Conservation (phyloP, 2,888 invertebrate genomes). For the Caenorhabditis sinica region DNA sequence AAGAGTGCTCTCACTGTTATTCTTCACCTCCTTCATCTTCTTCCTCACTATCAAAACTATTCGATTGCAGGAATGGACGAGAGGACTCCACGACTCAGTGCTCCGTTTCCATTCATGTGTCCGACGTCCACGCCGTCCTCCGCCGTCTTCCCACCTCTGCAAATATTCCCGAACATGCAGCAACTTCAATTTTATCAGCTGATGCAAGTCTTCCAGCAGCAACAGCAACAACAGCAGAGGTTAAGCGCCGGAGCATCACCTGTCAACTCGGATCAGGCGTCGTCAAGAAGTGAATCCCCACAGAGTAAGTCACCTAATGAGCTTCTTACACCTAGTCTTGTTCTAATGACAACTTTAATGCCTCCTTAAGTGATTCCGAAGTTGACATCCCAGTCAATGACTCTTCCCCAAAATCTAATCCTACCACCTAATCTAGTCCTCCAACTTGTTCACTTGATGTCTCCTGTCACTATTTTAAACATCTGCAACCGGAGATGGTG, state of each 20-base stretch:
- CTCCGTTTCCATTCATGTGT: conserved; percentile 60
- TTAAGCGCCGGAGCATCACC: conserved; percentile 57
- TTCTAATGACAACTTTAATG: neutral
- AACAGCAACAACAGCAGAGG: conserved; percentile 50
- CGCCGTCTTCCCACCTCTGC: conserved; percentile 67
- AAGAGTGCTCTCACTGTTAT: conserved; percentile 14
- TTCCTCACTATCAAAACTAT: neutral
- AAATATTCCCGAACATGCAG: conserved; percentile 59
- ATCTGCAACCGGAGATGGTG: conserved; percentile 48
- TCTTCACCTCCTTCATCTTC: neutral
- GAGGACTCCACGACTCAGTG: conserved; percentile 63
- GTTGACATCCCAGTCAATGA: neutral
- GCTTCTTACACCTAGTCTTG: conserved; percentile 28
- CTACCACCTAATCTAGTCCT: conserved; percentile 20
- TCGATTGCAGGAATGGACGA: conserved; percentile 65
- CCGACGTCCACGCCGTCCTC: conserved; percentile 67
- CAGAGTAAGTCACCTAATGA: conserved; percentile 62
- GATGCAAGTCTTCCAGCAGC: conserved; percentile 50
- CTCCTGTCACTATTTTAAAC: conserved; percentile 29
- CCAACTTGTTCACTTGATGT: conserved; percentile 35
- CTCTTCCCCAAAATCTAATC: conserved; percentile 1
- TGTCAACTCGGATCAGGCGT: conserved; percentile 69
- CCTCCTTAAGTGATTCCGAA: neutral
- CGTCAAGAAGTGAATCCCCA: conserved; percentile 68
- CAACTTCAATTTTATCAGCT: conserved; percentile 67